phyloP scores from a whole-genome alignment of 1,140 invertebrate genomes.

The Zaprionus camerounensis region DNA sequence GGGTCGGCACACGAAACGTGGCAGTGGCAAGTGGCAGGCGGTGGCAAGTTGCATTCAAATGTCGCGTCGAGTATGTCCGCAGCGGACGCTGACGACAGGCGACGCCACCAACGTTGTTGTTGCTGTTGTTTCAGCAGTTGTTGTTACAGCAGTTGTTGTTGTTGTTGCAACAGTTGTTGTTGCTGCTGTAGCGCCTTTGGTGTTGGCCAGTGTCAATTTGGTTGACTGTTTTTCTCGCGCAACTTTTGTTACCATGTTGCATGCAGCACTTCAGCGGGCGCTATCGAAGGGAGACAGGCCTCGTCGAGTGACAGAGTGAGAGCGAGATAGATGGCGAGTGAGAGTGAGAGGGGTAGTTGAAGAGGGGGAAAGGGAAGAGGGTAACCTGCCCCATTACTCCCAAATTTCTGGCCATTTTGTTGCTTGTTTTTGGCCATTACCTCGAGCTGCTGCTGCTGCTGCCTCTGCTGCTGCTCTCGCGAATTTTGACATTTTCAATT shows the following conservation, averaged over 20 bases:
- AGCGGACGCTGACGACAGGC: constrained; percentile 29
- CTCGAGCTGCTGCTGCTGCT: constrained; percentile 15
- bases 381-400: constrained; percentile 47
- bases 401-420: constrained; percentile 45
- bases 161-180: constrained; percentile 12
- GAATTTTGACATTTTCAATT: constrained; percentile 81
- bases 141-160: constrained; percentile 32
- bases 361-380: background rate
- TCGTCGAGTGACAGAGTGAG: background rate
- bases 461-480: constrained; percentile 34
- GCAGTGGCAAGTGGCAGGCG: constrained; percentile 57
- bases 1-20: constrained; percentile 30
- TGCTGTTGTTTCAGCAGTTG: constrained; percentile 39
- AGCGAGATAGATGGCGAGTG: background rate
- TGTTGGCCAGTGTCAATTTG: constrained; percentile 54
- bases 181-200: constrained; percentile 36
- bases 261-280: constrained; percentile 31
- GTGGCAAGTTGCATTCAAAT: constrained; percentile 48
- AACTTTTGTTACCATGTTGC: constrained; percentile 59
- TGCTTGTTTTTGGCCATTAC: constrained; percentile 43
- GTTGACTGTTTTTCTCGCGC: constrained; percentile 49
- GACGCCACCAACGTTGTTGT: constrained; percentile 48
- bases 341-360: background rate
- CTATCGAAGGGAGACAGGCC: background rate
- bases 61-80: constrained; percentile 60